phyloP scores from a whole-genome alignment of 2,888 invertebrate genomes.

The Calliopum simillimum region DNA sequence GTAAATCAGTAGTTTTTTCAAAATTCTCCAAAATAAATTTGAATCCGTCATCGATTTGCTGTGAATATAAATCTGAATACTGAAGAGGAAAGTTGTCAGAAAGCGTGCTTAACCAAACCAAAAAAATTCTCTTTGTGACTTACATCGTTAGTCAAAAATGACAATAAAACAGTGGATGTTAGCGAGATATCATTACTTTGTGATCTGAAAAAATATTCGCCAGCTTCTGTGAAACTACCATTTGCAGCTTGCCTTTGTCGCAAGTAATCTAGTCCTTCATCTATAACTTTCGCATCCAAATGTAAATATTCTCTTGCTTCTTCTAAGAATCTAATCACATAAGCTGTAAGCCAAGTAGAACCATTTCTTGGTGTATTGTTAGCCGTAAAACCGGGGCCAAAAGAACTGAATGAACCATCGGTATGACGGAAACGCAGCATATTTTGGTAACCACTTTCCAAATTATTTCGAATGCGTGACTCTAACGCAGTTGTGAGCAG shows the following conservation, averaged over 20 bases:
- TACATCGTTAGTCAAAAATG: conserved; percentile 76
- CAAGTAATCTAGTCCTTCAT: conserved; percentile 78
- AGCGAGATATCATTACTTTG: conserved; percentile 76
- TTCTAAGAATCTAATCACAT: conserved; percentile 80
- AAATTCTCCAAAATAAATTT: conserved; percentile 79
- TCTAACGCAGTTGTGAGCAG: conserved; percentile 76
- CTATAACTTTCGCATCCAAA: conserved; percentile 76
- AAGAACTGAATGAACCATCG: conserved; percentile 92
- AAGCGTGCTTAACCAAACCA: conserved; percentile 46
- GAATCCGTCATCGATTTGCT: conserved; percentile 79
- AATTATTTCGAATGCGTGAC: conserved; percentile 69
- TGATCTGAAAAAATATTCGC: conserved; percentile 78
- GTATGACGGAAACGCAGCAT: conserved; percentile 85
- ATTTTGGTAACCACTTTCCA: conserved; percentile 91
- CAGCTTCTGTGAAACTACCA: conserved; percentile 84
- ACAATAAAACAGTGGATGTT: conserved; percentile 81
- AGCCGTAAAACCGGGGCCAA: conserved; percentile 70
- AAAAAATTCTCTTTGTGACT: conserved; percentile 54
- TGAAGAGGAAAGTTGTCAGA: conserved; percentile 29
- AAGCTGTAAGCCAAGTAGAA: conserved; percentile 86
- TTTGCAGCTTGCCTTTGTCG: conserved; percentile 75
- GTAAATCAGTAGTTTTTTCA: conserved; percentile 74
- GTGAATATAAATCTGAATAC: conserved; percentile 67
- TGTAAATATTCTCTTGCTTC: conserved; percentile 77
- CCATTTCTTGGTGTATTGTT: conserved; percentile 68